Evolutionary conservation across 2,113 vertebrate genomes (phyloP), one percentile per base, ranked within the genome.

Genomic region (Trogon surrucura): DNA sequence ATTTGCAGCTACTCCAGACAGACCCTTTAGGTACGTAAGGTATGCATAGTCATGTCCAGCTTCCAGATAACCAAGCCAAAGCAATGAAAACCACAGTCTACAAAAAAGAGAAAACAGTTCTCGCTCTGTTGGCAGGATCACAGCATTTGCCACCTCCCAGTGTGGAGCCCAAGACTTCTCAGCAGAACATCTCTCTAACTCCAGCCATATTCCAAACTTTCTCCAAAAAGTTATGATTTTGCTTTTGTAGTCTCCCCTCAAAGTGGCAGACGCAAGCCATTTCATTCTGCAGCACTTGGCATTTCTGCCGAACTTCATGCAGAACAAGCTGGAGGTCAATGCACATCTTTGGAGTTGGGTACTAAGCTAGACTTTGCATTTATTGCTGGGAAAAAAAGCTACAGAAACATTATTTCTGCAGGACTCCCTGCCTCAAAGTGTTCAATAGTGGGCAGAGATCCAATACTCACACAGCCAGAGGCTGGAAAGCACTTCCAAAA

Each of bases 391-490:
- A 23, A 19, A 36, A 36, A 95, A 92, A 78, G 48, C 80, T 84
- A 64, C 67, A 88, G 44, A 91, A 92, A 71, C 36, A 16, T 23
- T 51, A 32, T 48, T 80, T 85, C 78, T 84, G 41, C 82, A 88
- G 58, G 44, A 61, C 26, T 66, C 51, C 48, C 79, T 45, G 38
- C 17, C 36, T 30, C 41, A 34, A 60, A 69, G 71, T 4, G 30
- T 36, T 80, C 1, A 0, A 66, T 2, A 78, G 56, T 23, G 4
- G 16, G 80, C 88, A 95, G 57, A 93, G 7, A 61, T n/a, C 69
- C 93, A 91, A 92, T 65, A 74, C 53, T 92, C 45, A 41, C 72
- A 53, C 45, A 77, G 85, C 69, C 77, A 93, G 56, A 93, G 44
- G 44, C 85, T 80, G 51, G 47, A 90, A 88, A 90, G 51, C 27